Evolutionary conservation across 2,888 invertebrate species (phyloP).

Genomic region (Dynastes tityus): DNA sequence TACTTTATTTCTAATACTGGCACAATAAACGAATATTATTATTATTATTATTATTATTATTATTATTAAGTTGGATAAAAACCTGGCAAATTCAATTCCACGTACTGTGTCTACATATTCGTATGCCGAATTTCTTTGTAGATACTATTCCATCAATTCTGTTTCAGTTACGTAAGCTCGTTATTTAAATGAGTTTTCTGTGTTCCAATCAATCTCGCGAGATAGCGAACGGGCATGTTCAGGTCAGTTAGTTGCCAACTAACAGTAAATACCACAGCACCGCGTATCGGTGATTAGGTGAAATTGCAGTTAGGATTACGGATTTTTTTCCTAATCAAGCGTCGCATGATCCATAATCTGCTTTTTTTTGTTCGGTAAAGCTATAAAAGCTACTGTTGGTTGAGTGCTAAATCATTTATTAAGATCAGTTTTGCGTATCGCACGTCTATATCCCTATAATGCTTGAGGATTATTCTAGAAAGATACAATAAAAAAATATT

Average conservation of each 20-base stretch:
- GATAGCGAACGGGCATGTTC: conserved; percentile 7
- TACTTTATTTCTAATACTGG: too few relatives aligned
- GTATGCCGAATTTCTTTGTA: neutral
- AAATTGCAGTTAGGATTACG: conserved; percentile 42
- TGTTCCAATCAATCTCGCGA: conserved; percentile 16
- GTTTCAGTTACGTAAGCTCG: neutral
- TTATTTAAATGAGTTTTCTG: conserved; percentile 29
- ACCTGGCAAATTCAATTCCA: too few relatives aligned
- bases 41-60: too few relatives aligned
- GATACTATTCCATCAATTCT: neutral
- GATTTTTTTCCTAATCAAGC: conserved; percentile 25
- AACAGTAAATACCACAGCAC: conserved; percentile 25
- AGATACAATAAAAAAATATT: too few relatives aligned
- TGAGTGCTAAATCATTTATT: neutral
- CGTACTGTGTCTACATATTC: neutral
- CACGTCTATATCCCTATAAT: too few relatives aligned
- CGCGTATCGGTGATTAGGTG: conserved; percentile 33
- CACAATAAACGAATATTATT: too few relatives aligned
- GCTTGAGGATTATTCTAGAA: too few relatives aligned
- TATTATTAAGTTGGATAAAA: too few relatives aligned
- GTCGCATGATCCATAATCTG: neutral
- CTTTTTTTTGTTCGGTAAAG: neutral
- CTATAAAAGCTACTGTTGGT: neutral
- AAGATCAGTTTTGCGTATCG: neutral
- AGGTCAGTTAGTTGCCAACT: conserved; percentile 32